Base-by-base conservation (phyloP, 2,888 invertebrate genomes). In the Marronus borbonicus region DNA sequence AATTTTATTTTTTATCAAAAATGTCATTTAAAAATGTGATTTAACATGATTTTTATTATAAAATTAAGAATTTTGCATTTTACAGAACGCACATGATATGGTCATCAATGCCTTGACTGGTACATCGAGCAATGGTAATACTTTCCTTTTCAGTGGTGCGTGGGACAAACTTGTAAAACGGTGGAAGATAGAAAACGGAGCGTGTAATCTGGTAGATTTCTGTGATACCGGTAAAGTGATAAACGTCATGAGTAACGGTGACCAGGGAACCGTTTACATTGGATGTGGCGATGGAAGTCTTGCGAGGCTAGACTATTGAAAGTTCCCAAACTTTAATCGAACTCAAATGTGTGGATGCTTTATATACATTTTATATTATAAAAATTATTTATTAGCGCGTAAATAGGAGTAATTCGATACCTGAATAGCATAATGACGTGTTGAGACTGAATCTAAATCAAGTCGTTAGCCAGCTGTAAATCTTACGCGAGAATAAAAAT, bases 261-360 rank as follows among this genome's bases (percentile, higher is more conserved):
- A 83, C 7, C 79, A 83, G 14, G 83, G 83, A 12, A 79, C 83
- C 39, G 69, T 90, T 7, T 93, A 91, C 89, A 91, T 91, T 0
- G 92, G 90, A 0, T 91, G 92, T 12, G 90, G 91, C 88, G 91
- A 92, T 81, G 92, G 92, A n/a, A 86, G 86, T 76, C 86, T 92
- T 50, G 83, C 84, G 14, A 66, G 28, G 17, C 28, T 76, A 5
- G 65, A 44, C 4, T 7, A 17, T 50, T 76, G 65, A 66, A 50
- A 31, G 2, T 17, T 44, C 8, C 44, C 44, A 2, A 12, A 44
- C 1, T 44, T 44, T 8, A 44, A 44, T 44, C 12, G 44, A 44
- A 44, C 44, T 12, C 12, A 2, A 44, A 12, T 12, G 8, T 44
- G 55, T 55, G 55, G 17, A 17, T 12, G 44, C 44, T 44, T 44